phyloP scores from a whole-genome alignment of 2,797 vertebrate genomes.

The Rhynchotus rufescens region DNA sequence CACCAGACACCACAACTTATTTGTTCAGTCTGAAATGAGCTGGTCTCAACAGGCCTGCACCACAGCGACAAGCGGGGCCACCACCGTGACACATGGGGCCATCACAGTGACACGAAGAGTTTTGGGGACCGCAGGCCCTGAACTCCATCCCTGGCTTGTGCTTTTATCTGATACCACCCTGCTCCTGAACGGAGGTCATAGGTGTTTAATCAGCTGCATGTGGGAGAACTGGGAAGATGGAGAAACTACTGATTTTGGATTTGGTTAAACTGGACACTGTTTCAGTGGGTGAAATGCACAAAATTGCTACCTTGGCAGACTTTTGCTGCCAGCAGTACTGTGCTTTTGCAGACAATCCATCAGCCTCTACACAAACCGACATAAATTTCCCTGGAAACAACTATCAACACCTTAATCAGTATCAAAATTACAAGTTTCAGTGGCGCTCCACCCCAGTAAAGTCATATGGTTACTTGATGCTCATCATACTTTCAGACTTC shows the following conservation, averaged over 20 bases:
- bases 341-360: conserved; percentile 50
- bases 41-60: background rate
- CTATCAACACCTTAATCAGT: conserved; percentile 63
- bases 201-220: background rate
- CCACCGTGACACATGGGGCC: no score
- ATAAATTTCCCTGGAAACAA: conserved; percentile 43
- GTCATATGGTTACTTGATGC: background rate
- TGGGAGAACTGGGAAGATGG: conserved; percentile 7
- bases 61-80: no score
- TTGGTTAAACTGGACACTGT: background rate
- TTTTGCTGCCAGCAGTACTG: conserved; percentile 2
- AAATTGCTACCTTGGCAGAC: conserved; percentile 23
- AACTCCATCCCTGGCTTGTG: background rate
- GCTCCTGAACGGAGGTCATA: background rate
- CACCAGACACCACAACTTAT: background rate
- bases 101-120: no score
- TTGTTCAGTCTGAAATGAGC: background rate
- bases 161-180: background rate
- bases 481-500: background rate
- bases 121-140: background rate
- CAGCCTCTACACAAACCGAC: conserved; percentile 49
- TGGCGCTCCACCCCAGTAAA: conserved; percentile 41
- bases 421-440: conserved; percentile 4
- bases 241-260: conserved; percentile 9
- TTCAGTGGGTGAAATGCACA: conserved; percentile 8